phyloP scores from a whole-genome alignment of 2,888 invertebrate genomes.

The Eristalis tenax region DNA sequence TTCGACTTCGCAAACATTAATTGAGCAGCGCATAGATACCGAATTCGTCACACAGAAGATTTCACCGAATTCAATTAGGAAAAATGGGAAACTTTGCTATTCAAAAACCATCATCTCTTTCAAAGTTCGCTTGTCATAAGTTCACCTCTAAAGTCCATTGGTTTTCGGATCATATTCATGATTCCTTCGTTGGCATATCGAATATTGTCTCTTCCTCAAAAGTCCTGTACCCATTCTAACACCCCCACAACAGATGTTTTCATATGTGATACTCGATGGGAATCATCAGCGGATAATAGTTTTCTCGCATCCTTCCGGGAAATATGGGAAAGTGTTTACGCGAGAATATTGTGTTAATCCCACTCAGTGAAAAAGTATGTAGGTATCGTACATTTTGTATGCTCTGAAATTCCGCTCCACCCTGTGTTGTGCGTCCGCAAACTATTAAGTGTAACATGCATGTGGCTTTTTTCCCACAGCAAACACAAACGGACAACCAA shows the following conservation, averaged over 20 bases:
- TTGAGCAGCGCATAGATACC: too few relatives aligned
- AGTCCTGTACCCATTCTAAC: background rate
- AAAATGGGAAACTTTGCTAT: too few relatives aligned
- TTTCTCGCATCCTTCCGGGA: background rate
- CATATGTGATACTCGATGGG: background rate
- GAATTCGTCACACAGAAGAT: too few relatives aligned
- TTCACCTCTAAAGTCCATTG: too few relatives aligned
- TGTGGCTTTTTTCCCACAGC: conserved; percentile 50
- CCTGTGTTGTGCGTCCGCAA: conserved; percentile 33
- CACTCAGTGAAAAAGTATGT: background rate
- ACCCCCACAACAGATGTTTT: background rate
- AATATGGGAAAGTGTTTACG: background rate
- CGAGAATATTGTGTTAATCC: background rate
- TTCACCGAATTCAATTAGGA: too few relatives aligned
- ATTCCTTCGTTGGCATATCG: too few relatives aligned
- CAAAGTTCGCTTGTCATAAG: too few relatives aligned
- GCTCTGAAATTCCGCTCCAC: background rate
- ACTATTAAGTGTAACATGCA: conserved; percentile 35
- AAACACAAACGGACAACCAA: background rate
- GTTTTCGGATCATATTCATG: too few relatives aligned
- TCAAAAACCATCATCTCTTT: too few relatives aligned
- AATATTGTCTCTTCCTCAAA: too few relatives aligned
- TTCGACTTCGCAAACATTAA: too few relatives aligned
- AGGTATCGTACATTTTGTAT: background rate
- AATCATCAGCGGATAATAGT: background rate